Evolutionary conservation across 2,113 vertebrate species (phyloP).

Genomic region (Dendropsophus ebraccatus): DNA sequence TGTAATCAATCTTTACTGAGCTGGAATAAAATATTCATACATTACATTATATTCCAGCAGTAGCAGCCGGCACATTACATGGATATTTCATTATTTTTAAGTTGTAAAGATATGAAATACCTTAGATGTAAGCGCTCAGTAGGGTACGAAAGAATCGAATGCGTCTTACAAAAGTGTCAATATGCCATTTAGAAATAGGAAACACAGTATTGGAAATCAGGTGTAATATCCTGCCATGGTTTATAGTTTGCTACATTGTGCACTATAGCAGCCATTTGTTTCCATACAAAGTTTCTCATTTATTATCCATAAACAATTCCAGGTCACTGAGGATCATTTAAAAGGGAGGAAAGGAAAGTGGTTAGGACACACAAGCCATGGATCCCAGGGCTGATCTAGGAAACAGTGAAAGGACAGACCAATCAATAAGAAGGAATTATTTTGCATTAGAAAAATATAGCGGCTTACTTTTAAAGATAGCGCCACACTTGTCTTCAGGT

Average conservation of each 20-base stretch:
- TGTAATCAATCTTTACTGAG: slow-evolving; percentile 55
- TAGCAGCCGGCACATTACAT: slow-evolving; percentile 30
- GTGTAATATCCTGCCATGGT: background rate
- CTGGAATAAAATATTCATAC: slow-evolving; percentile 53
- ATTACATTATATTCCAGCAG: slow-evolving; percentile 49
- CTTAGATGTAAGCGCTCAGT: slow-evolving; percentile 11
- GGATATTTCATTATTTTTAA: slow-evolving; percentile 51
- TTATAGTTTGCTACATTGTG: slow-evolving; percentile 1
- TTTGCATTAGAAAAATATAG: no score
- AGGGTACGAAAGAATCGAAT: slow-evolving; percentile 7
- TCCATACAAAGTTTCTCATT: background rate
- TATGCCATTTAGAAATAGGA: slow-evolving; percentile 41
- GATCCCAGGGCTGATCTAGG: background rate
- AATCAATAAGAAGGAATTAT: no score
- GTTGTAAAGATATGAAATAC: slow-evolving; percentile 46
- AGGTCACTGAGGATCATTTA: background rate
- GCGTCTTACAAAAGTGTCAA: slow-evolving; percentile 28
- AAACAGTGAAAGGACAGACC: background rate
- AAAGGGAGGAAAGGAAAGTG: background rate
- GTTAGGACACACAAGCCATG: background rate
- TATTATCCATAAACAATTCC: slow-evolving; percentile 1
- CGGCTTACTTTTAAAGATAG: no score
- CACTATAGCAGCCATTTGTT: slow-evolving; percentile 1
- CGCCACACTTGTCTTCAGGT: no score
- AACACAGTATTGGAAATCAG: slow-evolving; percentile 9